A percentile compares a stretch with the other conserved stretches of the same genome.
Evolutionary conservation across 2,888 invertebrate genomes (phyloP).

Genomic region (Lacanobia wlatinum): DNA sequence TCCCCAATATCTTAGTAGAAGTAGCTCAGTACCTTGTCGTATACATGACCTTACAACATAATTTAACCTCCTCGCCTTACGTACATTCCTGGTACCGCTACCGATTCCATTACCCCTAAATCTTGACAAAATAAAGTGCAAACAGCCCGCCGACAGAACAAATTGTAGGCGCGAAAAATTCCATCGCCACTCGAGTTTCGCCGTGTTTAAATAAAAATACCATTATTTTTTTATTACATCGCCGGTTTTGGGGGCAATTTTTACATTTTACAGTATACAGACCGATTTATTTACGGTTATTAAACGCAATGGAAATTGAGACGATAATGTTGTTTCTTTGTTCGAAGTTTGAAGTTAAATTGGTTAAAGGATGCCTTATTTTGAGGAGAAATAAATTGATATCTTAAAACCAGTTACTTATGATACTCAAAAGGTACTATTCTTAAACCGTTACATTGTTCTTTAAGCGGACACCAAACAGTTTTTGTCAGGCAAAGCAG

Average conservation of each 20-base stretch:
- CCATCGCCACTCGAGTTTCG: constrained; percentile 60
- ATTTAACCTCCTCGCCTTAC: constrained; percentile 23
- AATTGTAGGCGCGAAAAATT: constrained; percentile 75
- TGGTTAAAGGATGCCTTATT: background rate
- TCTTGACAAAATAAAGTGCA: constrained; percentile 67
- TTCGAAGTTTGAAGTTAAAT: constrained; percentile 14
- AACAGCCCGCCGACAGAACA: constrained; percentile 69
- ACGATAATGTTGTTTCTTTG: constrained; percentile 27
- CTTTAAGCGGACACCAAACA: background rate
- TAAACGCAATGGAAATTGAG: constrained; percentile 39
- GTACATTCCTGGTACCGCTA: constrained; percentile 40
- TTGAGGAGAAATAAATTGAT: background rate
- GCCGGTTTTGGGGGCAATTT: constrained; percentile 60
- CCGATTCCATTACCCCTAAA: constrained; percentile 64
- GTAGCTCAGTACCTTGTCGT: background rate
- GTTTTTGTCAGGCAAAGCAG: background rate
- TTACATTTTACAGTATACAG: constrained; percentile 51
- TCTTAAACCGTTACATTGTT: no score
- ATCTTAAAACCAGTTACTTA: background rate
- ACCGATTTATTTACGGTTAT: constrained; percentile 61
- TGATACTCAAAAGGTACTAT: background rate
- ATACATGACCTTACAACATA: constrained; percentile 7
- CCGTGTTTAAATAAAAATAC: constrained; percentile 70
- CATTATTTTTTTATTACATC: constrained; percentile 68
- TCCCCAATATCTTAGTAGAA: background rate